Base-by-base conservation (phyloP, 1,140 invertebrate genomes). In the Akabosia matsudoensis region DNA sequence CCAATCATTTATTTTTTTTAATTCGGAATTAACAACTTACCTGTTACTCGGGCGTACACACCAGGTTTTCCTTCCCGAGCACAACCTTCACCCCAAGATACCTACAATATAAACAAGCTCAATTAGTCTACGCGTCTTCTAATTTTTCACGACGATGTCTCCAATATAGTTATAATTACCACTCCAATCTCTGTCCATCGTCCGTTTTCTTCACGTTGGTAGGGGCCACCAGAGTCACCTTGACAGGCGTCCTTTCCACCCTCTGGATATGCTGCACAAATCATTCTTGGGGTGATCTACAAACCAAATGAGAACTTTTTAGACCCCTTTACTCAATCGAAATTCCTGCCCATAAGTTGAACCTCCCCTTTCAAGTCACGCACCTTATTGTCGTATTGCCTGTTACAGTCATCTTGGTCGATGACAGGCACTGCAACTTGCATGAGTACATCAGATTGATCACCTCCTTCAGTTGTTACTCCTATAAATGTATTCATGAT, bases 201-300 rank as follows among this genome's bases (percentile, higher is more conserved):
- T 34, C 70, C 70, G 45, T 37, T 28, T 72, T 24, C 37, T 37
- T 72, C 31, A 14, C 14, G 33, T 28, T 64, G 56, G 77, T 72
- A 77, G 31, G 77, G 79, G 0, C 77, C 77, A 54, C 79, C 79
- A 2, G 75, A 77, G 37, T 80, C 79, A 24, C 79, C 79, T 75
- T 80, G 79, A 56, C 79, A 80, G 4, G 79, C 52, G 26, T 80
- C 79, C 14, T 70, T 76, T 70, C 67, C 73, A 24, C 79, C 79
- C 56, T 78, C 74, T 0, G 77, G 67, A 51, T 79, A 78, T 1
- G 33, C 77, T 33, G 73, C 79, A 52, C 79, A 80, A 34, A 80
- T 70, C 79, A 80, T 80, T 56, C 79, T 51, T 33, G 16, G 4
- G n/a, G 70, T 45, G 16, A 72, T 45, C 33, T n/a, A n/a, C n/a